Base-by-base conservation (phyloP, 1,140 invertebrate genomes). In the Trichogramma pretiosum region DNA sequence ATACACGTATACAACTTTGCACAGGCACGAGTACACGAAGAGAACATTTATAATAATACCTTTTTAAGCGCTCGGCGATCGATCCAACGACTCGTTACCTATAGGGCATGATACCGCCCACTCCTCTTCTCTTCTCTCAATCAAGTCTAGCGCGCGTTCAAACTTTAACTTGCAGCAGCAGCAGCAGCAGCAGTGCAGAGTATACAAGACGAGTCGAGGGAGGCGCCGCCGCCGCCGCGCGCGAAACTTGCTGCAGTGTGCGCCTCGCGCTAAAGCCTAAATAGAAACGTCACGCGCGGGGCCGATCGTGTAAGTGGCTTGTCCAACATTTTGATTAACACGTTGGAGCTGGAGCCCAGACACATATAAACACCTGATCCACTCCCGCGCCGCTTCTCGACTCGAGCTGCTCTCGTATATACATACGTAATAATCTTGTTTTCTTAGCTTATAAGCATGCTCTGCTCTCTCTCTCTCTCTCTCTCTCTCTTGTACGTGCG, bases 211-310 rank as follows among this genome's bases (percentile, higher is more conserved):
- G 5, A 5, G 24, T 28, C 5, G 24, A 28, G 11, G 24, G 11
- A 11, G 24, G 24, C 38, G 46, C 28, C 22, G n/a, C n/a, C n/a
- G n/a, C 22, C 32, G 33, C 30, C 23, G 24, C 24, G 24, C n/a
- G n/a, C n/a, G n/a, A n/a, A n/a, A n/a, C n/a, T 40, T 14, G 23
- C 8, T 38, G 24, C 14, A 32, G 7, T 10, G 26, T 24, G 30
- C 45, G 41, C 47, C 50, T 53, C 57, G 52, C n/a, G n/a, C n/a
- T 24, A 22, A 48, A 48, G 58, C 58, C 61, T 70, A 69, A 72
- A 70, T 70, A 67, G 69, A 66, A 70, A 72, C 69, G 68, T 72
- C 69, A 68, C 59, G 63, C 58, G 58, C n/a, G n/a, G n/a, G n/a
- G n/a, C n/a, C n/a, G 51, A 58, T 54, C 64, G 56, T 70, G 67